A percentile compares a stretch with the other conserved stretches of the same genome.
phyloP scores from a whole-genome alignment of 2,888 invertebrate species.

The Sphecodes monilicornis region DNA sequence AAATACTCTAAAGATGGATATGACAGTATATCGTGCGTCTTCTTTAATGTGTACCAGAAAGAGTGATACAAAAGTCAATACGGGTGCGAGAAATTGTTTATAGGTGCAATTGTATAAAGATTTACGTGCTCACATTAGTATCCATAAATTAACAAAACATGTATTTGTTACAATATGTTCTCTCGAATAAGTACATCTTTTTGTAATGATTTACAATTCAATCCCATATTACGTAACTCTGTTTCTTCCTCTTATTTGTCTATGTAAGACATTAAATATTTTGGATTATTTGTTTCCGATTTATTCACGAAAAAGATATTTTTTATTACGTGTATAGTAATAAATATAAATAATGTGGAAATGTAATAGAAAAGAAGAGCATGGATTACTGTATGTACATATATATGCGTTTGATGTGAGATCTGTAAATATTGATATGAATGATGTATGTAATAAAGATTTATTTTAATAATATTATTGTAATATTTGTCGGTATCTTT shows the following conservation, averaged over 20 bases:
- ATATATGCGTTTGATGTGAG: conserved; percentile 52
- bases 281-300: conserved; percentile 19
- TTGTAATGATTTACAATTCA: conserved; percentile 43
- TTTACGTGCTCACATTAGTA: conserved; percentile 46
- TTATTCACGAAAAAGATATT: conserved; percentile 30
- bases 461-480: conserved; percentile 75
- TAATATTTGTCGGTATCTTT: conserved; percentile 19
- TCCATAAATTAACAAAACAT: conserved; percentile 19
- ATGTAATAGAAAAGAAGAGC: conserved; percentile 32
- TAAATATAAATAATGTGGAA: conserved; percentile 38
- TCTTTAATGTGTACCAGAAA: conserved; percentile 32
- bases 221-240: conserved; percentile 10
- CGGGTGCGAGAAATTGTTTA: conserved; percentile 52
- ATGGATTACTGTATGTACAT: conserved; percentile 57
- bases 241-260: conserved; percentile 39
- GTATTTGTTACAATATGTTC: conserved; percentile 24
- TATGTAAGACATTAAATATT: conserved; percentile 29
- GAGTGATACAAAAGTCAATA: conserved; percentile 59
- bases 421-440: conserved; percentile 70
- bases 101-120: conserved; percentile 52
- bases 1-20: conserved; percentile 41
- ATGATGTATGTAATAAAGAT: conserved; percentile 75
- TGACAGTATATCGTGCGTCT: conserved; percentile 2
- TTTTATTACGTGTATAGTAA: conserved; percentile 33
- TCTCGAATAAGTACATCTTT: conserved; percentile 23